phyloP scores from a whole-genome alignment of 2,113 vertebrate species.

The Uria lomvia region DNA sequence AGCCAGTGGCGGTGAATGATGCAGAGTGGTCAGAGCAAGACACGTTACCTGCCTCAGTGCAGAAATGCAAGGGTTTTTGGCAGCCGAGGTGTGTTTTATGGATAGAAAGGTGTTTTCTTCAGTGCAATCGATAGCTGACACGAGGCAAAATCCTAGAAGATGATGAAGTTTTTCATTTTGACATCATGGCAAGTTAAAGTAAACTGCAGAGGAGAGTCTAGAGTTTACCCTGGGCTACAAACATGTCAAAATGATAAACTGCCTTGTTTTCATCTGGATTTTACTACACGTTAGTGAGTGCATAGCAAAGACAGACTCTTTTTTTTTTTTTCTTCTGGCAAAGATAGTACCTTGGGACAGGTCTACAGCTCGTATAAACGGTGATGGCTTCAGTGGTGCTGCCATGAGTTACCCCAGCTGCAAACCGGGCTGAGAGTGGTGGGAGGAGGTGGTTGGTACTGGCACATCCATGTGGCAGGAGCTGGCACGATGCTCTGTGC shows the following conservation, averaged over 20 bases:
- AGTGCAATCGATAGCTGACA: not conserved
- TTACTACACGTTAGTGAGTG: not conserved
- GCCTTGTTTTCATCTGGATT: not conserved
- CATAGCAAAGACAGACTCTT: not conserved
- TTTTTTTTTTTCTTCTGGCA: not conserved
- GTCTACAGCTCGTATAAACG: not conserved
- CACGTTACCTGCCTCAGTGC: fast-evolving
- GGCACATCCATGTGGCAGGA: not conserved
- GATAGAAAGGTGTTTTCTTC: not conserved
- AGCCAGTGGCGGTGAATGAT: fast-evolving
- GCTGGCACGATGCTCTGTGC: not conserved
- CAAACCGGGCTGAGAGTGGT: not conserved
- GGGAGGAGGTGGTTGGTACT: not conserved
- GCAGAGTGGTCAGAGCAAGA: not conserved
- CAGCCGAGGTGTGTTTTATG: not conserved
- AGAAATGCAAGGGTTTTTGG: fast-evolving
- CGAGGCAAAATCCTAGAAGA: not conserved
- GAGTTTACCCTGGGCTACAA: not conserved
- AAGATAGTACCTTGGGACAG: not conserved
- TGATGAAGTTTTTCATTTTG: not conserved
- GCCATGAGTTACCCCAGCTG: not conserved
- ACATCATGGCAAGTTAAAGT: not conserved
- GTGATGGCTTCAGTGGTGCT: not conserved
- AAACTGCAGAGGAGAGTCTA: not conserved
- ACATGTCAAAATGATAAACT: not conserved